These are phyloP conservation scores for Choreutis nemorana DNA, from an alignment of 2,888 invertebrate genomes.

Conservation along the genomic window DNA sequence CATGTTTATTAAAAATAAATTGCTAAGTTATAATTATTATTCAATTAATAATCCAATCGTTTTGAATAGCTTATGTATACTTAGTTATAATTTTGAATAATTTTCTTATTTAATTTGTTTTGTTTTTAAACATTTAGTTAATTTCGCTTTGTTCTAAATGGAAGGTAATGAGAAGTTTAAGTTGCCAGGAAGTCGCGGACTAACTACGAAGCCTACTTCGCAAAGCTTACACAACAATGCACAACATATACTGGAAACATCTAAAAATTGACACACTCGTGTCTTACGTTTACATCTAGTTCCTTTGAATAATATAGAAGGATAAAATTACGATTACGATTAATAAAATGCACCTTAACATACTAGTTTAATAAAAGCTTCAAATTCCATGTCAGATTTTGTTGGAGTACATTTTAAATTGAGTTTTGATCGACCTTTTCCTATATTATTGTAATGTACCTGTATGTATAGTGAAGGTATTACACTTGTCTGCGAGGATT, in stretches of 20 bases:
- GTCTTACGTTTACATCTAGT: conserved; percentile 46
- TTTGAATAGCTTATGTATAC: conserved; percentile 17
- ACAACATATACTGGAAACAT: conserved; percentile 57
- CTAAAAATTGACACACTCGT: conserved; percentile 48
- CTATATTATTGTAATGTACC: conserved; percentile 1
- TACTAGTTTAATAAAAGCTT: conserved; percentile 41
- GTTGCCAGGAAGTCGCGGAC: conserved; percentile 61
- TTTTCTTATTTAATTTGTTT: conserved; percentile 30
- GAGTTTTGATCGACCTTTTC: too few species aligned
- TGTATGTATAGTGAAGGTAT: background rate
- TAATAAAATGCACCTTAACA: conserved; percentile 58
- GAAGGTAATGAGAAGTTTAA: conserved; percentile 56
- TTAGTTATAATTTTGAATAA: conserved; percentile 18
- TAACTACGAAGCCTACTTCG: conserved; percentile 56
- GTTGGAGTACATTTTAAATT: conserved; percentile 13
- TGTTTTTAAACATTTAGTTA: conserved; percentile 38
- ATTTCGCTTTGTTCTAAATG: conserved; percentile 44
- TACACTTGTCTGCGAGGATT: background rate
- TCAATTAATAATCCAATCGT: too few species aligned
- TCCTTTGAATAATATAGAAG: conserved; percentile 47
- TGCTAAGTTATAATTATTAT: too few species aligned
- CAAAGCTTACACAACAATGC: conserved; percentile 54
- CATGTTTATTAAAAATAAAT: too few species aligned
- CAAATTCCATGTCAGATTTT: conserved; percentile 26
- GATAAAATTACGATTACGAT: conserved; percentile 54